These are phyloP conservation scores for Lepas anatifera DNA, from an alignment of 2,888 invertebrate species.

Conservation along the genomic window DNA sequence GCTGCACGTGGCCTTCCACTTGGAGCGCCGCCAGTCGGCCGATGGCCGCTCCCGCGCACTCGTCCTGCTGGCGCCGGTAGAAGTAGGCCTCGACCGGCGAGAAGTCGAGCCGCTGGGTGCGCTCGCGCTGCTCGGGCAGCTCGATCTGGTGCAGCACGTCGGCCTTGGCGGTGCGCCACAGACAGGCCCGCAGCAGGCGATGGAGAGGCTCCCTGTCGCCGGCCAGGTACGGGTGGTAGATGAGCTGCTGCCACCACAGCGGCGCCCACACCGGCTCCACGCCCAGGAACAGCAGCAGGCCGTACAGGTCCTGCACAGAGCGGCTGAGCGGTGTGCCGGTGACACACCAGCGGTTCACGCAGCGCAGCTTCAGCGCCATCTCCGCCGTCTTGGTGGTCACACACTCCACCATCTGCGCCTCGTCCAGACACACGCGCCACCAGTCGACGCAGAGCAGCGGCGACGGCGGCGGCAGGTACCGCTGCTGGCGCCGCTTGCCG, in stretches of 20 bases:
- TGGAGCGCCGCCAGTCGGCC: slow-evolving; percentile 35
- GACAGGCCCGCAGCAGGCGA: slow-evolving; percentile 41
- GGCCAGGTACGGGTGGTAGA: slow-evolving; percentile 41
- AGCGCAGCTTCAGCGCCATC: slow-evolving; percentile 47
- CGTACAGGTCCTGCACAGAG: slow-evolving; percentile 39
- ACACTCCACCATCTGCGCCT: slow-evolving; percentile 65
- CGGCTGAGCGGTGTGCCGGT: slow-evolving; percentile 60
- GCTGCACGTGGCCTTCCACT: slow-evolving; percentile 28
- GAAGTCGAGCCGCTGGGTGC: slow-evolving; percentile 47
- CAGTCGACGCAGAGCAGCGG: slow-evolving; percentile 55
- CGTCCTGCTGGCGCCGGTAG: slow-evolving; percentile 49
- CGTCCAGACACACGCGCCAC: slow-evolving; percentile 67
- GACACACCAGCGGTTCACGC: slow-evolving; percentile 56
- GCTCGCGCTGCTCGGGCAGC: slow-evolving; percentile 28
- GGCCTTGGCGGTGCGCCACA: slow-evolving; percentile 58
- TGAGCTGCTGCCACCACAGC: slow-evolving; percentile 41
- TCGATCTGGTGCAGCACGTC: slow-evolving; percentile 48
- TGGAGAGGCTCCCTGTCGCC: slow-evolving; percentile 39
- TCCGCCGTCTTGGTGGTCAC: slow-evolving; percentile 44
- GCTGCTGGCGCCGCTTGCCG: slow-evolving; percentile 44
- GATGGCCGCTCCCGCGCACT: slow-evolving; percentile 40
- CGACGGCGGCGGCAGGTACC: slow-evolving; percentile 48
- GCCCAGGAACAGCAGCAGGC: slow-evolving; percentile 47
- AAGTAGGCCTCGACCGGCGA: slow-evolving; percentile 60
- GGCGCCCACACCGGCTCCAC: slow-evolving; percentile 43